Base-by-base conservation (phyloP, 2,888 invertebrate genomes). In the Siphonodentalium dalli region DNA sequence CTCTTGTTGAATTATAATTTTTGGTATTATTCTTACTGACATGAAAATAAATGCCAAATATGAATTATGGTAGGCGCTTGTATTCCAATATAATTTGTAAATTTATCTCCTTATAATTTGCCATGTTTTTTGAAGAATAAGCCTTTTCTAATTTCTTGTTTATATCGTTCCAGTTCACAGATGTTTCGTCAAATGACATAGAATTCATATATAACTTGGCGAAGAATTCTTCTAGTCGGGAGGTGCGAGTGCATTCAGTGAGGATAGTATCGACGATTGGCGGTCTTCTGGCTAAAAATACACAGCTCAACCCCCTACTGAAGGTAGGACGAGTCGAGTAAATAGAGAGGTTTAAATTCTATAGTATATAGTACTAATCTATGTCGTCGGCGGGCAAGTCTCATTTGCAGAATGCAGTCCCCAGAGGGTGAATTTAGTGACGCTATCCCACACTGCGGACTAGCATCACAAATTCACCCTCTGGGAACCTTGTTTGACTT, bases 251-350 rank as follows among this genome's bases (percentile, higher is more conserved):
- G 20, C 75, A 78, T 47, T 58, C 71, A n/a, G 47, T 78, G 0
- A 57, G 72, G 5, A 72, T 75, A 28, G 61, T 74, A n/a, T 66
- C 74, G 8, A 74, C 73, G 6, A 68, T 78, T 33, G 76, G 76
- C 0, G 63, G 65, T 54, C 48, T 63, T 3, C 57, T 75, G 40
- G 66, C 70, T 15, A 60, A 63, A 13, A 60, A 63, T 28, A 29
- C 40, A 6, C 46, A 58, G 8, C 63, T 60, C 8, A 64, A 68
- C 41, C 55, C 63, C 21, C 46, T 72, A n/a, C 50, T 76, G 7
- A 68, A 72, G 71, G 75, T 75, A 52, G 35, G n/a, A 24, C 1
- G n/a, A n/a, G n/a, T n/a, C n/a, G n/a, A n/a, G n/a, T n/a, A n/a
- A n/a, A n/a, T 13, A 31, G 31, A 31, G 13, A 31, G 9, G 31